Evolutionary conservation across 2,113 vertebrate genomes (phyloP), one percentile per base, ranked within the genome.

Genomic region (Engystomops pustulosus): DNA sequence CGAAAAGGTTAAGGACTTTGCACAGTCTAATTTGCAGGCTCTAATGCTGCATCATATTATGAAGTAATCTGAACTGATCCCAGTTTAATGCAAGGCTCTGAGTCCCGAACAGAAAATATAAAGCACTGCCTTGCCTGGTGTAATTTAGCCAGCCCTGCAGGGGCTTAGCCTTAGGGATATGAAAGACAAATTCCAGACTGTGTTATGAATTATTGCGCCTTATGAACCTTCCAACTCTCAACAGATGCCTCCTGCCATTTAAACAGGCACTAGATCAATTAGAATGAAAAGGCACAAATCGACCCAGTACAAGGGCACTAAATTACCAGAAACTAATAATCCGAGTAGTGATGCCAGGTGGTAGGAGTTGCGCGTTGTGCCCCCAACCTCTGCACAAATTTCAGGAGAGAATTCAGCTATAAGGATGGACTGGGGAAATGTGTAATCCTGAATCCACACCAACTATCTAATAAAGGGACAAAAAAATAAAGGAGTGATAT

Each of bases 11-110:
- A 94, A 94, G 91, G 58, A 90, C 87, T 72, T 4, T 78, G 71
- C 76, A 89, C 91, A 90, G 95, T 96, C 96, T 97, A 96, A 97
- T 98, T 96, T 96, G 96, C 95, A 96, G 96, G 93, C 90, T 89
- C 93, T 97, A 96, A 97, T 95, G 94, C 95, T 87, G 38, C 91
- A 90, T 95, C 95, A 95, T 96, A 98, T 97, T 97, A 96, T 91
- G 94, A 94, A 95, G 95, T 97, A 98, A 99, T 98, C 97, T 97
- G 88, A 91, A 92, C 95, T 98, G 97, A 99, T 99, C 97, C 97
- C 90, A 92, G 95, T 98, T 99, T 98, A 99, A 98, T 97, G 95
- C 92, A 88, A 94, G 95, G 95, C 94, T 95, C 91, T 89, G 88
- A 62, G 84, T 89, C 90, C 93, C 91, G 92, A 94, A 67, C 90